Conservation (phyloP, 2,113 vertebrate genomes). For the Laticauda colubrina region DNA sequence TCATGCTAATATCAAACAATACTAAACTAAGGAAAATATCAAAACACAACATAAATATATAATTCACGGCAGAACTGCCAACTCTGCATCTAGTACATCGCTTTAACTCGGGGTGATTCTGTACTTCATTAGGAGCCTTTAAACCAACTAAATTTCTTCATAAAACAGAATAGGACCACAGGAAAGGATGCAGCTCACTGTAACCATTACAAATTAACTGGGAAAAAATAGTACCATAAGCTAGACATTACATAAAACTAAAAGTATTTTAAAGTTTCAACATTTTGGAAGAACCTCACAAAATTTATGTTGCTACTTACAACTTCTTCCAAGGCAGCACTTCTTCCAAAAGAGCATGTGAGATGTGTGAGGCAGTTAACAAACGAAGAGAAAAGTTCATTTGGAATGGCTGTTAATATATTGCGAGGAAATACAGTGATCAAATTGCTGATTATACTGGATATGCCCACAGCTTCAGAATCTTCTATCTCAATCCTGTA, state of each 20-base stretch:
- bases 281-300: neutral
- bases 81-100: neutral
- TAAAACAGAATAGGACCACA: neutral
- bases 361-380: conserved; percentile 97
- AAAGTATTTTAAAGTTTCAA: neutral
- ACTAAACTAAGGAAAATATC: neutral
- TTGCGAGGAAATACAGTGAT: conserved; percentile 95
- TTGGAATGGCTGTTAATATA: conserved; percentile 91
- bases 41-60: neutral
- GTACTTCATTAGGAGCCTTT: neutral
- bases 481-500: conserved; percentile 98
- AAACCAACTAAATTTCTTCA: neutral
- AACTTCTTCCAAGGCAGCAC: conserved; percentile 96
- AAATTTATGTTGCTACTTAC: conserved; percentile 70
- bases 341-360: conserved; percentile 96
- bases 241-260: neutral
- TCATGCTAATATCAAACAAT: conserved; percentile 8
- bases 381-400: conserved; percentile 95
- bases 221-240: neutral
- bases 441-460: conserved; percentile 96
- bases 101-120: neutral
- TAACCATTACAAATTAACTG: neutral
- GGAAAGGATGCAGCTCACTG: neutral
- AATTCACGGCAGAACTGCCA: neutral
- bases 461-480: conserved; percentile 95